Base-by-base conservation (phyloP, 1,140 invertebrate genomes). In the Drosophila lowei region DNA sequence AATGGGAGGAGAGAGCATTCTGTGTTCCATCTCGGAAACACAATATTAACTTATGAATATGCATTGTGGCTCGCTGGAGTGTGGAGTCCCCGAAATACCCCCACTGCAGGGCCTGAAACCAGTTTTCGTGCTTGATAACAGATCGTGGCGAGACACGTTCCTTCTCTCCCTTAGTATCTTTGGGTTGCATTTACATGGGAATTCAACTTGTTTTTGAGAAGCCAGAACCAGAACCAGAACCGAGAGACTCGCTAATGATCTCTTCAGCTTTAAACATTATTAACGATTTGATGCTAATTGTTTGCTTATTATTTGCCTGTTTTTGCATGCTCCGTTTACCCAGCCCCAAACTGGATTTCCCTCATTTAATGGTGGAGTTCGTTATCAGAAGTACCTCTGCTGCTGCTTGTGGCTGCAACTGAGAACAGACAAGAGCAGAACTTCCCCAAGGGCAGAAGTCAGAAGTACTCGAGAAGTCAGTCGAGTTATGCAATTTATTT, bases 281-380 rank as follows among this genome's bases (percentile, higher is more conserved):
- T 79, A 64, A 60, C 79, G 60, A 48, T 72, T 59, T 16, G 41
- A 44, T 62, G 77, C 58, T 84, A 84, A 84, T 85, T 85, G 53
- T 68, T 48, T 47, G 38, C 48, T 63, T 18, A 48, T 48, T 67
- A 74, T 65, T 74, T 72, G 58, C 64, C 74, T 44, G 41, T 77
- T 64, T 64, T 57, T 46, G 25, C 50, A 34, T 49, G 43, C 23
- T 16, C 58, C 11, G n/a, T 28, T 38, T 38, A 38, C 11, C 8
- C 42, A 55, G 41, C 8, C 46, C 46, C 38, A 47, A 18, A n/a
- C 47, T 18, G 18, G 50, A 21, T 8, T 13, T 6, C 6, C 11
- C 16, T 47, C 6, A 23, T 42, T 15, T 16, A 21, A 21, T n/a
- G n/a, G 3, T n/a, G 25, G 44, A 15, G 9, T 34, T 46, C 38